Evolutionary conservation across 2,113 vertebrate species (phyloP), one percentile per base, ranked within the genome.

Genomic region (Pelodiscus sinensis): DNA sequence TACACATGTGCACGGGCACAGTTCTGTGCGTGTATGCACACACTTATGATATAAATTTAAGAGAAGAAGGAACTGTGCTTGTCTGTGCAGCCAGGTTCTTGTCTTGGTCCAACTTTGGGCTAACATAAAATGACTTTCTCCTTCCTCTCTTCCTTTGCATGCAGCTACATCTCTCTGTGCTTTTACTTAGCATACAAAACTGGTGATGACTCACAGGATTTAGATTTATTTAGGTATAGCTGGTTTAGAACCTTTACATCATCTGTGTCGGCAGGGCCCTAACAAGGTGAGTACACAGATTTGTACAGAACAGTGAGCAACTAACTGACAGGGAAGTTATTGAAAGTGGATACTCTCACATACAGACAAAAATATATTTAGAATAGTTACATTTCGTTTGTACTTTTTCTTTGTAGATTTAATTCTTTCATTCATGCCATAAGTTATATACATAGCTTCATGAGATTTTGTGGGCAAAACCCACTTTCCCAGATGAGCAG

Each of bases 371-470:
- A 12, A 38, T 31, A 9, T 58, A 0, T 50, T 38, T 14, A 52
- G 79, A 93, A 12, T 3, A 6, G 31, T 60, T 9, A 58, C 11
- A 8, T 3, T 1, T 56, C 14, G 24, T 38, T 44, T 25, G 9
- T 79, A 55, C 29, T 31, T 21, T 58, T 80, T 22, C 35, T 82
- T 44, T 8, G 24, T 18, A 44, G 35, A 27, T 25, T 60, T 16
- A 77, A 50, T 50, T 25, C 11, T 27, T 2, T 0, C 7, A 1
- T 12, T 4, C 54, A 0, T 0, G 7, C 5, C 3, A 1, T 0
- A 56, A 1, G 11, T 0, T 0, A 18, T 4, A 9, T 1, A 29
- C 44, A 44, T 44, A 44, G 44, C 44, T 6, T 44, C 44, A 44
- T 44, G 44, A 44, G 44, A 44, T 44, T 44, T 44, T 6, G 44